Evolutionary conservation across 2,113 vertebrate genomes (phyloP).

Genomic region (Martes martes): DNA sequence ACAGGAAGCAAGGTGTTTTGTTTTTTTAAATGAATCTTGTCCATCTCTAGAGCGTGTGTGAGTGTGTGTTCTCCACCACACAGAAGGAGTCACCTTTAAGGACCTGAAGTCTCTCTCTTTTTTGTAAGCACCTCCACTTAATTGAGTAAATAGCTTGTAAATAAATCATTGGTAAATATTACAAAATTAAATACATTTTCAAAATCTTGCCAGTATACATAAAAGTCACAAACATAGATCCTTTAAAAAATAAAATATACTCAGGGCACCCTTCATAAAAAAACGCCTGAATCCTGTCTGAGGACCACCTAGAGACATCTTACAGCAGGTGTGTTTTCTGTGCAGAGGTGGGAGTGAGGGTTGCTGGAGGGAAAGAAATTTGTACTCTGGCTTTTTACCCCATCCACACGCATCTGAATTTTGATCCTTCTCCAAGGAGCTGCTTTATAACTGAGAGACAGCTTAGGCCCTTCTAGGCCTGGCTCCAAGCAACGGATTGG

Average conservation of each 20-base stretch:
- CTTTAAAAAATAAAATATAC: slow-evolving; percentile 86
- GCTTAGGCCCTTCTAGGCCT: background rate
- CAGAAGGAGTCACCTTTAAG: background rate
- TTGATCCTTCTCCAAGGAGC: slow-evolving; percentile 46
- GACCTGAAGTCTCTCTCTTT: background rate
- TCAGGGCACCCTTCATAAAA: slow-evolving; percentile 86
- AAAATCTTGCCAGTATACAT: slow-evolving; percentile 87
- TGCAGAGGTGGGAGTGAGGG: slow-evolving; percentile 53
- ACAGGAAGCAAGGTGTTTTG: background rate
- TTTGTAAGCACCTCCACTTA: slow-evolving; percentile 86
- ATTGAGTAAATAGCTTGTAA: slow-evolving; percentile 88
- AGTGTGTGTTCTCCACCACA: background rate
- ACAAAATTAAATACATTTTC: slow-evolving; percentile 89
- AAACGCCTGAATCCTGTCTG: slow-evolving; percentile 79
- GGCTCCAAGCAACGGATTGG: background rate
- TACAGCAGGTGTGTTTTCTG: slow-evolving; percentile 47
- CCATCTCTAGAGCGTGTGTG: background rate
- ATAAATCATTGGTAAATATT: slow-evolving; percentile 86
- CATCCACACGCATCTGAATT: background rate
- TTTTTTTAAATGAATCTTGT: background rate
- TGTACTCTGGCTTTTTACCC: background rate
- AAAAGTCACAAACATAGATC: slow-evolving; percentile 85
- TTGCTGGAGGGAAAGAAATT: background rate
- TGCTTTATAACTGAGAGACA: background rate
- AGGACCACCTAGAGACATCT: slow-evolving; percentile 73